Base-by-base conservation (phyloP, 2,888 invertebrate species). In the Trissolcus japonicus region DNA sequence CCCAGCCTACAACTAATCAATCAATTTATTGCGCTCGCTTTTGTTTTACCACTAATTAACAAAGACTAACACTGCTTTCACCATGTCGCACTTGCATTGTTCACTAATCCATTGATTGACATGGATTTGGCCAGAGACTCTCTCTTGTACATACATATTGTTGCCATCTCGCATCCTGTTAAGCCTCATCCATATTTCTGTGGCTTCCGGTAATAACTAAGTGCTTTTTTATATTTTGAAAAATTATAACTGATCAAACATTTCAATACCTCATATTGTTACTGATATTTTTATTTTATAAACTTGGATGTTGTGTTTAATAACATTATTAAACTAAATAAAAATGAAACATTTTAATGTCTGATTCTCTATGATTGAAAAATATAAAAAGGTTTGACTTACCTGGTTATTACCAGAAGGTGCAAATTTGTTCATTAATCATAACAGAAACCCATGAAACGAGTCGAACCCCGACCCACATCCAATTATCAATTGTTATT, bases 91-190 rank as follows among this genome's bases (percentile, higher is more conserved):
- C 51, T 51, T 55, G 53, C 51, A 51, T 63, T 21, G 55, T 65
- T 40, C 29, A 72, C 48, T 72, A 72, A 65, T 67, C 43, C 43
- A 57, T 59, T 53, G 56, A 57, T 56, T 56, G 48, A 66, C 57
- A 43, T 56, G 57, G 51, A 66, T 19, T 51, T 65, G 57, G 17
- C 41, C 51, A 51, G 7, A 25, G 16, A 41, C 40, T 55, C 29
- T 25, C 25, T 35, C 35, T 11, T 65, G 57, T 57, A 57, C 56
- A 35, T 35, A 35, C 35, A 65, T 65, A 65, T 40, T 46, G 55
- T 40, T 63, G 19, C 55, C 40, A 43, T 53, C 14, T 54, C 50
- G 51, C 17, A 35, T 35, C 35, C 35, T 35, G 35, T 9, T 35
- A 35, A 35, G 35, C 35, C 35, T 9, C 11, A 9, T 11, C 11